These are phyloP conservation scores for Trichomycterus rosablanca DNA, from an alignment of 2,113 vertebrate species.

Conservation along the genomic window DNA sequence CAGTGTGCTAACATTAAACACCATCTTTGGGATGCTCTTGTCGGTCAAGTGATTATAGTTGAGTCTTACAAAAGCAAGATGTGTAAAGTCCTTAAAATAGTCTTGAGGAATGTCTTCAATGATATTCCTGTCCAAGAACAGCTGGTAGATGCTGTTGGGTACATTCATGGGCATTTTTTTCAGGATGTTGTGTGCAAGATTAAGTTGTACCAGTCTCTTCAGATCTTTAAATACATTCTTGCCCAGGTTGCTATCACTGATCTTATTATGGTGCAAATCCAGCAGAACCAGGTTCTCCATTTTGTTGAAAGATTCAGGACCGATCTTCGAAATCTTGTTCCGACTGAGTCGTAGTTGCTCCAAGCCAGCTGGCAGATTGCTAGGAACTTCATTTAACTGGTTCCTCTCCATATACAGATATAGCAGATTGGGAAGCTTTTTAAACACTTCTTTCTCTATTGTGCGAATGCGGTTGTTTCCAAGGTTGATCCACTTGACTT, in stretches of 20 bases:
- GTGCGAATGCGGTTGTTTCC: conserved; percentile 90
- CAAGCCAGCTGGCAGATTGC: conserved; percentile 77
- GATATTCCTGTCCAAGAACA: conserved; percentile 90
- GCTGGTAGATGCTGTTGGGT: conserved; percentile 79
- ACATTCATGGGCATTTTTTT: conserved; percentile 86
- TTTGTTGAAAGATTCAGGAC: conserved; percentile 78
- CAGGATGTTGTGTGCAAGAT: conserved; percentile 86
- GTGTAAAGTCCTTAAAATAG: conserved; percentile 83
- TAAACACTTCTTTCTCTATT: conserved; percentile 80
- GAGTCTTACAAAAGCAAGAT: conserved; percentile 86
- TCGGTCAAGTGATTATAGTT: conserved; percentile 92
- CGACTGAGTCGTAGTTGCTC: conserved; percentile 88
- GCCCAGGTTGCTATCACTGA: conserved; percentile 81
- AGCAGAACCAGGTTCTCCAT: conserved; percentile 84
- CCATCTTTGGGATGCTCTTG: conserved; percentile 80
- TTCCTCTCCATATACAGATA: conserved; percentile 88
- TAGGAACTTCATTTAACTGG: conserved; percentile 84
- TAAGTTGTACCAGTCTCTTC: conserved; percentile 90
- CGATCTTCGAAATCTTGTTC: conserved; percentile 88
- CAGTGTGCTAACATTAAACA: conserved; percentile 88
- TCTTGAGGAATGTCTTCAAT: conserved; percentile 85
- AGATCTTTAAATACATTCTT: conserved; percentile 87
- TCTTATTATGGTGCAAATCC: conserved; percentile 88
- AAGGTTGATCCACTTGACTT: conserved; percentile 86
- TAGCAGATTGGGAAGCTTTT: conserved; percentile 80